Conservation (phyloP, 2,113 vertebrate species). For the Acrocephalus arundinaceus region DNA sequence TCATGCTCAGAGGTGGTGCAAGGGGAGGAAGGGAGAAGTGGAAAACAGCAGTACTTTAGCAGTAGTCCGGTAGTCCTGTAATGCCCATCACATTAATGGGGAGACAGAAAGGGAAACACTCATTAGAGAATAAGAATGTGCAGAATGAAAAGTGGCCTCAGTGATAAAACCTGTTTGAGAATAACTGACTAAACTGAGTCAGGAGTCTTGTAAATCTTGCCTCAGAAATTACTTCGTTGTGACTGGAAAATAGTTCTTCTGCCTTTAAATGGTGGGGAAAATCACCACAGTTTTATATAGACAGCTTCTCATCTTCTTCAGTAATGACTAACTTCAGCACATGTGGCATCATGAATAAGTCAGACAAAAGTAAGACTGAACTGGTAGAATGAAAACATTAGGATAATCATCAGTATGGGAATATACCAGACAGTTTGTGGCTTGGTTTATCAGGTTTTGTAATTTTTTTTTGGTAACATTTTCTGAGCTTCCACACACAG, state of each 20-base stretch:
- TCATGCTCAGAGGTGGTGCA: neutral
- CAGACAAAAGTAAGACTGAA: neutral
- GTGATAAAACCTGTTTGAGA: neutral
- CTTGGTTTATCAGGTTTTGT: neutral
- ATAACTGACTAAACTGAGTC: neutral
- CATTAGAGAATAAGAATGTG: fast-evolving
- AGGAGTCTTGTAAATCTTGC: neutral
- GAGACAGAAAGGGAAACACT: neutral
- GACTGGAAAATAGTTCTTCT: neutral
- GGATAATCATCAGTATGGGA: neutral
- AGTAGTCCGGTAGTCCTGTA: neutral
- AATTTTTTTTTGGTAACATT: neutral
- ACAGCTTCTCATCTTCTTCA: neutral
- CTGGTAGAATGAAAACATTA: neutral
- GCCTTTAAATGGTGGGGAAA: neutral
- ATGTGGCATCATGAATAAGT: neutral
- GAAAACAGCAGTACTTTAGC: neutral
- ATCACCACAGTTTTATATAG: neutral
- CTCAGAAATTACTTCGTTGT: neutral
- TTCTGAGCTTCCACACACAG: neutral
- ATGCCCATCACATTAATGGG: neutral
- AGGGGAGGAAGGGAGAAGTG: neutral
- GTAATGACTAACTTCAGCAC: neutral
- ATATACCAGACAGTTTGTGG: neutral
- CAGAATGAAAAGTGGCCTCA: neutral